Evolutionary conservation across 2,888 invertebrate genomes (phyloP).

Genomic region (Cryptus armator): DNA sequence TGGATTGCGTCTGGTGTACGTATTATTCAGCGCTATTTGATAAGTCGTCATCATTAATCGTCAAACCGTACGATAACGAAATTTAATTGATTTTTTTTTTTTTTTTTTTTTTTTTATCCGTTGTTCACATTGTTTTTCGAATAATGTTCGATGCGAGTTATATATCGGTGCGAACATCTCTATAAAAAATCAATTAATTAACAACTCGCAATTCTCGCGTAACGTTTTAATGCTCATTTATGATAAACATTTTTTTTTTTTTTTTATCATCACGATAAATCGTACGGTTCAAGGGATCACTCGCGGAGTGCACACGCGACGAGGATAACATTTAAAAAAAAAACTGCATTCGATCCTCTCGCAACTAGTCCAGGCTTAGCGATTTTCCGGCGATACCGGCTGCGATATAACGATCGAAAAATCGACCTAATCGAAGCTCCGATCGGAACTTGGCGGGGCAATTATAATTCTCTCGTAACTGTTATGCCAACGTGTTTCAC

Average conservation of each 20-base stretch:
- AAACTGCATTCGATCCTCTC: conserved; percentile 59
- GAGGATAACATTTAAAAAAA: conserved; percentile 22
- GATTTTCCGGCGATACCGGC: conserved; percentile 50
- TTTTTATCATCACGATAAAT: neutral
- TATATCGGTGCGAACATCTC: too few species aligned
- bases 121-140: neutral
- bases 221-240: conserved; percentile 25
- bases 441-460: conserved; percentile 44
- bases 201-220: too few species aligned
- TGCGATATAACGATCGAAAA: conserved; percentile 15
- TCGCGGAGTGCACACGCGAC: conserved; percentile 58
- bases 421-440: conserved; percentile 8
- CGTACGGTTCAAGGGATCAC: conserved; percentile 42
- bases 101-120: conserved; percentile 8
- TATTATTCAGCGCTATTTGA: conserved; percentile 52
- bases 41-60: conserved; percentile 43
- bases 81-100: conserved; percentile 15
- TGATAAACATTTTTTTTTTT: conserved; percentile 25
- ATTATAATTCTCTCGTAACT: conserved; percentile 26
- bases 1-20: conserved; percentile 68
- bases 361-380: conserved; percentile 63
- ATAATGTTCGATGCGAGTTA: neutral
- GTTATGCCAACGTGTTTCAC: conserved; percentile 1
- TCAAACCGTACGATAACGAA: conserved; percentile 49
- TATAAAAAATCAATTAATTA: too few species aligned